Conservation (phyloP, 2,888 invertebrate species). For the Drosophila greeni region DNA sequence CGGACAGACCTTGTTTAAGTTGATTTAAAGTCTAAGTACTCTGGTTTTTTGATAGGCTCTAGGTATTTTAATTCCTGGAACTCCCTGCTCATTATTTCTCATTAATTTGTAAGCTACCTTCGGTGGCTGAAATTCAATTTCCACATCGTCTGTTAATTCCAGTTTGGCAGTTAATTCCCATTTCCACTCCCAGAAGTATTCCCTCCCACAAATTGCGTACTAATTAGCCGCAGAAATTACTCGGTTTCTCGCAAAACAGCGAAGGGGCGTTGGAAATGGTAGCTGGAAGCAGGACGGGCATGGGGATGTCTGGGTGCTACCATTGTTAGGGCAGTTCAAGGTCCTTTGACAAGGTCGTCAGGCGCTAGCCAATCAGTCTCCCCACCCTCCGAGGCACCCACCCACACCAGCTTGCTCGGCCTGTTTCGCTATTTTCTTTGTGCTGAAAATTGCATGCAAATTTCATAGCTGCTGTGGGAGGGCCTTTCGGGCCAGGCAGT, state of each 20-base stretch:
- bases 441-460: constrained; percentile 64
- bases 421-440: constrained; percentile 23
- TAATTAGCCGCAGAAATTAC: constrained; percentile 44
- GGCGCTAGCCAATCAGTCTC: constrained; percentile 22
- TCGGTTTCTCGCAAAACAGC: constrained; percentile 43
- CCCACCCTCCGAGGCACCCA: not conserved
- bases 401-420: constrained; percentile 19
- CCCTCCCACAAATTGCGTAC: constrained; percentile 30
- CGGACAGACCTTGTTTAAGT: not conserved
- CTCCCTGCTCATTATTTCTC: not conserved
- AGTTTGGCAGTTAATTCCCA: constrained; percentile 23
- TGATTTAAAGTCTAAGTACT: not conserved
- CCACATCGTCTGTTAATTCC: constrained; percentile 13
- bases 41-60: not conserved
- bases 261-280: constrained; percentile 47
- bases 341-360: constrained; percentile 57
- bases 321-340: constrained; percentile 51
- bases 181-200: constrained; percentile 8
- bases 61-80: not conserved
- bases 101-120: constrained; percentile 4
- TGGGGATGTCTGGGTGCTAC: constrained; percentile 11
- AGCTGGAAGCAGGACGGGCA: not conserved
- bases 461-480: constrained; percentile 50
- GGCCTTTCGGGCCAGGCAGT: constrained; percentile 48
- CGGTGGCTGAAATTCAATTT: constrained; percentile 24